Evolutionary conservation across 2,888 invertebrate species (phyloP).

Genomic region (Lepidochrysops patricia): DNA sequence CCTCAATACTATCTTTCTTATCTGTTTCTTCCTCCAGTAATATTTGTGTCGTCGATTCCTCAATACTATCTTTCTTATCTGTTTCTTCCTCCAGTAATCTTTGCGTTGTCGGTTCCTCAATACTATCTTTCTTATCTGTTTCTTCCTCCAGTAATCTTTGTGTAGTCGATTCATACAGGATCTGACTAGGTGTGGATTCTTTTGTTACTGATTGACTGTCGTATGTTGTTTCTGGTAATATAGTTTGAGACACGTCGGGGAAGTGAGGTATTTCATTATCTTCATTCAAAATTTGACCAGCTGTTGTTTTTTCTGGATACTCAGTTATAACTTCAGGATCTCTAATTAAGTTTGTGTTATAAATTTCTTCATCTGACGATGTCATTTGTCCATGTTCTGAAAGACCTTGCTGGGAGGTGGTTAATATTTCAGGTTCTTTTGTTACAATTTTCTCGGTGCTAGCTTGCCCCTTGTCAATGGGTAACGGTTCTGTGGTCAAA

Average conservation of each 20-base stretch:
- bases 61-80: not conserved
- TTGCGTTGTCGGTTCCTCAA: not conserved
- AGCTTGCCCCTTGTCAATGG: not conserved
- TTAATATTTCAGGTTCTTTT: not conserved
- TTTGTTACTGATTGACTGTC: not conserved
- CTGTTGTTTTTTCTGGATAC: slow-evolving; percentile 13
- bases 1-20: no score
- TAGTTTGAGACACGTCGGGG: not conserved
- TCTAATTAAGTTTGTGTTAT: not conserved
- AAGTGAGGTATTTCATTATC: not conserved
- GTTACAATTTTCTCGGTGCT: not conserved
- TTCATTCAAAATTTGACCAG: not conserved
- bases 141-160: not conserved
- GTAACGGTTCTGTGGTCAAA: not conserved
- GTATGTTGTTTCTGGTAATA: not conserved
- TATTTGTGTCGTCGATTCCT: no score
- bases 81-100: not conserved
- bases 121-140: not conserved
- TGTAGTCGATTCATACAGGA: not conserved
- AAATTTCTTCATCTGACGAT: slow-evolving; percentile 3
- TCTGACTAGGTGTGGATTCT: slow-evolving; percentile 9
- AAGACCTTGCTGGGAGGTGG: not conserved
- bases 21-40: no score
- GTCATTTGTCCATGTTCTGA: not conserved
- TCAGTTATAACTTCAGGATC: slow-evolving; percentile 9